Percentiles rank a stretch among this genome's conserved stretches.
Evolutionary conservation across 2,113 vertebrate species (phyloP).

Genomic region (Anser brachyrhynchus): DNA sequence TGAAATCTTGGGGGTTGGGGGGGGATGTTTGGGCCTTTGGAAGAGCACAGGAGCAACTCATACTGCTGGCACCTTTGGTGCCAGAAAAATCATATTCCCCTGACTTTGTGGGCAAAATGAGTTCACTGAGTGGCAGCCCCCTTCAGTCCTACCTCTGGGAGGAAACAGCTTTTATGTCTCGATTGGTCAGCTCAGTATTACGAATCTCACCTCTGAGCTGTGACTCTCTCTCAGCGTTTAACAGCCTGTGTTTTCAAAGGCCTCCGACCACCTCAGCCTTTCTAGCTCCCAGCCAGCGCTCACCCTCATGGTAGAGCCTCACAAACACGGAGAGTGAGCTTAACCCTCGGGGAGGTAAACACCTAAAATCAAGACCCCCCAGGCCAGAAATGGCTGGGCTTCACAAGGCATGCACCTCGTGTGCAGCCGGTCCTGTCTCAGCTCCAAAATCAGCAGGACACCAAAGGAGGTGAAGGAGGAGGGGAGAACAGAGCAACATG

Average conservation of each 20-base stretch:
- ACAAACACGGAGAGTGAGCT: background rate
- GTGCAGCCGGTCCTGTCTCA: background rate
- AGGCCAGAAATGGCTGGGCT: background rate
- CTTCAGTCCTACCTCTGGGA: background rate
- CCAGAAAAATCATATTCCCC: background rate
- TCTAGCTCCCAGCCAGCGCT: background rate
- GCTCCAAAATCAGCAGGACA: background rate
- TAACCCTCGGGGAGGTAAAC: background rate
- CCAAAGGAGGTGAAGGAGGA: background rate
- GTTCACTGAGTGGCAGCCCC: background rate
- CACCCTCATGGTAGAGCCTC: background rate
- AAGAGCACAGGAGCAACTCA: background rate
- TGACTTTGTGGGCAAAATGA: background rate
- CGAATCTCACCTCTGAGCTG: background rate
- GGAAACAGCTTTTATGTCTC: background rate
- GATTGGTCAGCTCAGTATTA: background rate
- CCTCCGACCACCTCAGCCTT: background rate
- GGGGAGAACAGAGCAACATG: background rate
- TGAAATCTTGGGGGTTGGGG: background rate
- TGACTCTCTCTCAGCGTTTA: background rate
- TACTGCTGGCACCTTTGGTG: background rate
- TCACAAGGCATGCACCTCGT: rapidly evolving
- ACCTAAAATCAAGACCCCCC: background rate
- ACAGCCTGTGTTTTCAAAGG: background rate
- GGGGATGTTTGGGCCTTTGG: background rate